Percentiles rank a stretch among this genome's conserved stretches.
phyloP scores from a whole-genome alignment of 1,140 invertebrate genomes.

The honey bee (Apis mellifera) region Amel_HAv3.1 CM009935.2:8970001-8970500 shows the following conservation, averaged over 20 bases:
- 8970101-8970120: too few species aligned
- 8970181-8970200: slow-evolving; percentile 7
- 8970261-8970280: slow-evolving; percentile 38
- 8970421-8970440: too few species aligned
- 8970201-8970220: slow-evolving; percentile 42
- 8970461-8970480: too few species aligned
- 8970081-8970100: not conserved
- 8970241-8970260: slow-evolving; percentile 48
- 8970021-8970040: not conserved
- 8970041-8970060: not conserved
- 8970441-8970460: too few species aligned
- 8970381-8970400: too few species aligned
- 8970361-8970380: not conserved
- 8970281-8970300: slow-evolving; percentile 17
- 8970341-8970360: not conserved
- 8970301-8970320: not conserved
- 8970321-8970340: too few species aligned
- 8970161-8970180: too few species aligned
- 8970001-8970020: too few species aligned
- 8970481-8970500: too few species aligned
- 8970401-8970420: too few species aligned
- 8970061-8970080: not conserved
- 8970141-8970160: too few species aligned
- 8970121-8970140: too few species aligned
- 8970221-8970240: slow-evolving; percentile 3